Percentiles rank a stretch among this genome's conserved stretches.
phyloP scores from a whole-genome alignment of 35 echinoderm and acorn worm species.

The Ptychodera flava region DNA sequence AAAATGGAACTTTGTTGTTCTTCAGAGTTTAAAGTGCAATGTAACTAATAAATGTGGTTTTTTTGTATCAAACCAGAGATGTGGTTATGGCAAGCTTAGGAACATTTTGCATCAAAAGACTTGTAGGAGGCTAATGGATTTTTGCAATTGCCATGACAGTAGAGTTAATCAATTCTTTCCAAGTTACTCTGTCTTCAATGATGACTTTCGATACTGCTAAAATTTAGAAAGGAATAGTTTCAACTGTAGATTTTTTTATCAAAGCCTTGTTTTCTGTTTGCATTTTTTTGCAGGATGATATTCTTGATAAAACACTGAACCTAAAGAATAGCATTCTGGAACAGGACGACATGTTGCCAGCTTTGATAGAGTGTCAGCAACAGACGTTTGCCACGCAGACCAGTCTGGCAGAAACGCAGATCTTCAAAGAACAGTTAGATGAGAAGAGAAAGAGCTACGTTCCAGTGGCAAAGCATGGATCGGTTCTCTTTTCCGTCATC shows the following conservation, averaged over 20 bases:
- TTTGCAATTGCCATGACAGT: too few relatives aligned
- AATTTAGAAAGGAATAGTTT: too few relatives aligned
- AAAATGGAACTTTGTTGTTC: background rate
- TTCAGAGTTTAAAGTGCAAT: background rate
- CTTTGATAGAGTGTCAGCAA: conserved; percentile 43
- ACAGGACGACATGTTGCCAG: conserved; percentile 44
- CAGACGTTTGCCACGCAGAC: conserved; percentile 49
- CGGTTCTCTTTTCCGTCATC: conserved; percentile 67
- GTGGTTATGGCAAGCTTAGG: too few relatives aligned
- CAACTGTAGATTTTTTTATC: too few relatives aligned
- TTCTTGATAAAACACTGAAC: conserved; percentile 47
- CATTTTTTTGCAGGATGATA: conserved; percentile 33
- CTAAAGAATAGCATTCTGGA: conserved; percentile 62
- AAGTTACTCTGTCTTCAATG: too few relatives aligned
- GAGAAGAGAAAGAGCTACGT: conserved; percentile 47
- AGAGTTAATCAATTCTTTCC: too few relatives aligned
- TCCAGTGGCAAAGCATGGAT: conserved; percentile 65
- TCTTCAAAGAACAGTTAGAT: conserved; percentile 46
- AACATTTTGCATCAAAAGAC: too few relatives aligned
- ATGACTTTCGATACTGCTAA: too few relatives aligned
- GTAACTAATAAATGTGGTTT: background rate
- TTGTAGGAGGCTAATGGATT: too few relatives aligned
- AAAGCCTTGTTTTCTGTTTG: background rate
- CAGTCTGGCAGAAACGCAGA: conserved; percentile 54
- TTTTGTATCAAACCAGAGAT: too few relatives aligned